phyloP scores from a whole-genome alignment of 2,888 invertebrate genomes.

The Calliscelio sp. region DNA sequence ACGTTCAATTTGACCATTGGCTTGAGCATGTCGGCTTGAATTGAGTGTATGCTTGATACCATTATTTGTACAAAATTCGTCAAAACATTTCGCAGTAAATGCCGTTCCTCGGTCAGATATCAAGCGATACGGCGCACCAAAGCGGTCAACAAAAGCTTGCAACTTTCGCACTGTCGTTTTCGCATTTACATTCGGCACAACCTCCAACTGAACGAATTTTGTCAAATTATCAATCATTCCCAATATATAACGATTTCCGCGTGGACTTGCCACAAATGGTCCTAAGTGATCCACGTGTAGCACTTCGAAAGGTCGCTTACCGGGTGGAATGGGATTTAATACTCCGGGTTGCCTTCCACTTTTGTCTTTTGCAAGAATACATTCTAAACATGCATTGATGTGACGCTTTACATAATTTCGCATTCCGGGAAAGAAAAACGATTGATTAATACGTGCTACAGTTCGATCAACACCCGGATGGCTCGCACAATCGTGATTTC shows the following conservation, averaged over 20 bases:
- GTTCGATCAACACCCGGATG: conserved; percentile 72
- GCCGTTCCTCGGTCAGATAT: background rate
- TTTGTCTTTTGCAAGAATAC: conserved; percentile 65
- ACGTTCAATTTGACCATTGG: background rate
- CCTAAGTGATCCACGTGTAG: conserved; percentile 75
- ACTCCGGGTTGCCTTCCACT: conserved; percentile 70
- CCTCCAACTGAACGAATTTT: conserved; percentile 57
- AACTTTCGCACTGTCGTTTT: conserved; percentile 27
- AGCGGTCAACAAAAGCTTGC: background rate
- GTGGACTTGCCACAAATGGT: conserved; percentile 65
- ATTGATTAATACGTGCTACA: conserved; percentile 40
- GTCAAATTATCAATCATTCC: conserved; percentile 74
- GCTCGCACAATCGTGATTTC: conserved; percentile 42
- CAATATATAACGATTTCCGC: conserved; percentile 72
- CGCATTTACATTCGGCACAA: conserved; percentile 22
- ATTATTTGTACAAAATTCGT: background rate
- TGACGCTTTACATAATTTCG: conserved; percentile 68
- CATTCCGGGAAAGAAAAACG: conserved; percentile 72
- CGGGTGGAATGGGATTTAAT: conserved; percentile 74
- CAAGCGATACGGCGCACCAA: background rate
- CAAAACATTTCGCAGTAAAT: background rate
- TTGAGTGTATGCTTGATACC: background rate
- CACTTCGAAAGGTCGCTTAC: background rate
- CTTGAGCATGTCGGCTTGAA: background rate
- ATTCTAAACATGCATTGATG: conserved; percentile 72